These are phyloP conservation scores for Notolepis coatsorum DNA, from an alignment of 2,797 vertebrate genomes.

Conservation along the genomic window DNA sequence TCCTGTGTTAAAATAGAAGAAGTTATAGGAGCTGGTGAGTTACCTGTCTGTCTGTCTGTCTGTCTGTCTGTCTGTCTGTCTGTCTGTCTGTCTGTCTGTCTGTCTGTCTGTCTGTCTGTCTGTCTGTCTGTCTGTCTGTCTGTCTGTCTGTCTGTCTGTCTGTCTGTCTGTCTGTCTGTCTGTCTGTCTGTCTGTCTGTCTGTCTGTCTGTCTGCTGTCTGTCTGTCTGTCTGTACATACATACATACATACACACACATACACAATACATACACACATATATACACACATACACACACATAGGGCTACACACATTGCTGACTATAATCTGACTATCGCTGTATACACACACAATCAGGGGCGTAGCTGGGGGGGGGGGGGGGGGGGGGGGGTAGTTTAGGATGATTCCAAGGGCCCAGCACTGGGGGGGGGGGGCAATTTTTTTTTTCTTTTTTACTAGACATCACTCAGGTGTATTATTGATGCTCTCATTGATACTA, in stretches of 20 bases:
- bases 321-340: no score
- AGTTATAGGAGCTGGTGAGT: constrained; percentile 97
- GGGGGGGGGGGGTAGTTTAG: no score
- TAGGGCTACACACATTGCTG: no score
- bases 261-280: no score
- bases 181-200: not conserved
- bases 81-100: constrained; percentile 48
- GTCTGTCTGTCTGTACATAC: not conserved
- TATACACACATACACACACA: not conserved
- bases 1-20: constrained; percentile 97
- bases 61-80: constrained; percentile 8
- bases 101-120: not conserved
- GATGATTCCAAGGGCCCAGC: no score
- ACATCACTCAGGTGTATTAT: no score
- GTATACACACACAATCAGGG: no score
- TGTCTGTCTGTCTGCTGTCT: not conserved
- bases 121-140: not conserved
- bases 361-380: no score
- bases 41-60: not conserved
- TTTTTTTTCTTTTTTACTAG: no score
- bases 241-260: not conserved
- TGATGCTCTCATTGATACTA: no score
- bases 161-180: constrained; percentile 6
- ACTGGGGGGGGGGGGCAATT: no score
- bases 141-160: constrained; percentile 16